A percentile compares a stretch with the other conserved stretches of the same genome.
These are phyloP conservation scores for Coenonympha arcania DNA, from an alignment of 2,888 invertebrate genomes.

Conservation along the genomic window DNA sequence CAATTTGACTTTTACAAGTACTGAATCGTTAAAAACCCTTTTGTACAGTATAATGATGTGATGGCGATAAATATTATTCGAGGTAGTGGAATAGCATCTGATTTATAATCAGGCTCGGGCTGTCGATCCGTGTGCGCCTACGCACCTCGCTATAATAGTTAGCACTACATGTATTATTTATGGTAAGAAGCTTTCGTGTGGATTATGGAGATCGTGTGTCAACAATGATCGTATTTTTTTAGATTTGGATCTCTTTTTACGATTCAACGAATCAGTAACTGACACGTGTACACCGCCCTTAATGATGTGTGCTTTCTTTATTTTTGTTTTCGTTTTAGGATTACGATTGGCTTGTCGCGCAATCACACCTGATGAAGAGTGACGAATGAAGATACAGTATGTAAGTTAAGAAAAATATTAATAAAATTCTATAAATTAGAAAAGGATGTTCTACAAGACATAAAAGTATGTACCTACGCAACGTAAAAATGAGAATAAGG, in stretches of 20 bases:
- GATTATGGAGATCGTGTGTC: conserved; percentile 69
- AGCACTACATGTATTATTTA: conserved; percentile 71
- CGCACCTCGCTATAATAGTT: conserved; percentile 64
- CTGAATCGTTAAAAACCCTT: no score
- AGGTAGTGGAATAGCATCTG: conserved; percentile 38
- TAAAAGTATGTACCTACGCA: no score
- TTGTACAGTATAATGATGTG: no score
- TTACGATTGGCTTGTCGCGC: background rate
- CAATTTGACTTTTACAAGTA: no score
- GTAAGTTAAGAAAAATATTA: no score
- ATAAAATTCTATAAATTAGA: no score
- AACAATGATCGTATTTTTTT: conserved; percentile 52
- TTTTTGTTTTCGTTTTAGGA: background rate
- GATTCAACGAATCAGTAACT: conserved; percentile 4
- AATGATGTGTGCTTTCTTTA: background rate
- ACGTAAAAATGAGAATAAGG: no score
- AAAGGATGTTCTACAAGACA: no score
- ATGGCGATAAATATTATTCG: no score
- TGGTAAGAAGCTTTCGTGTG: conserved; percentile 71
- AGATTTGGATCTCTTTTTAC: conserved; percentile 17
- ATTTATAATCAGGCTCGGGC: conserved; percentile 70
- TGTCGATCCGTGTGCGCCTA: conserved; percentile 69
- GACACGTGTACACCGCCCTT: background rate
- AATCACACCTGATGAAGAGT: background rate
- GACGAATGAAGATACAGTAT: background rate